A percentile compares a stretch with the other conserved stretches of the same genome.
These are phyloP conservation scores for Takifugu bimaculatus DNA, from an alignment of 2,113 vertebrate genomes.

Conservation along the genomic window DNA sequence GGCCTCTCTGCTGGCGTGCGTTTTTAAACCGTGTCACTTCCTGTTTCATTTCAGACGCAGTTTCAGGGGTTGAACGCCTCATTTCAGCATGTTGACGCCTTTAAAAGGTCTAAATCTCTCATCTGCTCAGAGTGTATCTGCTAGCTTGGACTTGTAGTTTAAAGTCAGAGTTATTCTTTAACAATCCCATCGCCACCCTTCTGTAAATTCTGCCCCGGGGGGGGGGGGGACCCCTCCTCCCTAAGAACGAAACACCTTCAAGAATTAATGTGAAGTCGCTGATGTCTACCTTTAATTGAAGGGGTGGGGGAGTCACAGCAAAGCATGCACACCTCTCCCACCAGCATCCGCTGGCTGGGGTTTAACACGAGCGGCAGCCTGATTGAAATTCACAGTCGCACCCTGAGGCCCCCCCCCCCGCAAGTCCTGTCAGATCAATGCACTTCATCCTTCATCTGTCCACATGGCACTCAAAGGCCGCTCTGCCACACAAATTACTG, in stretches of 20 bases:
- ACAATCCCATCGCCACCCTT: too few species aligned
- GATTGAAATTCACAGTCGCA: constrained; percentile 48
- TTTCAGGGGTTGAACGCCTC: too few species aligned
- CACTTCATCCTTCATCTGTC: constrained; percentile 52
- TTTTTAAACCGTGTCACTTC: too few species aligned
- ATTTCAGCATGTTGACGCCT: too few species aligned
- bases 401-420: constrained; percentile 31
- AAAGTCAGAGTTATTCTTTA: too few species aligned
- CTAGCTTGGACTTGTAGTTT: too few species aligned
- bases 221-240: too few species aligned
- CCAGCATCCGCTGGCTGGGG: constrained; percentile 6
- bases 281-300: constrained; percentile 8
- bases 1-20: too few species aligned
- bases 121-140: too few species aligned
- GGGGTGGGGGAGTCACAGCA: constrained; percentile 6
- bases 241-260: neutral
- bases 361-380: constrained; percentile 17
- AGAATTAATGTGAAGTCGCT: constrained; percentile 5
- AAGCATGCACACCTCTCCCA: constrained; percentile 3
- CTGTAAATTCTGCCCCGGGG: too few species aligned
- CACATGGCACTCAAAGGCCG: constrained; percentile 48
- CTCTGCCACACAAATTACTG: constrained; percentile 54
- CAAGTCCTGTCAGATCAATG: constrained; percentile 55
- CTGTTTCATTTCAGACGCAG: too few species aligned
- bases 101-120: too few species aligned